Conservation (phyloP, 2,113 vertebrate species). For the Circaetus cinerascens region DNA sequence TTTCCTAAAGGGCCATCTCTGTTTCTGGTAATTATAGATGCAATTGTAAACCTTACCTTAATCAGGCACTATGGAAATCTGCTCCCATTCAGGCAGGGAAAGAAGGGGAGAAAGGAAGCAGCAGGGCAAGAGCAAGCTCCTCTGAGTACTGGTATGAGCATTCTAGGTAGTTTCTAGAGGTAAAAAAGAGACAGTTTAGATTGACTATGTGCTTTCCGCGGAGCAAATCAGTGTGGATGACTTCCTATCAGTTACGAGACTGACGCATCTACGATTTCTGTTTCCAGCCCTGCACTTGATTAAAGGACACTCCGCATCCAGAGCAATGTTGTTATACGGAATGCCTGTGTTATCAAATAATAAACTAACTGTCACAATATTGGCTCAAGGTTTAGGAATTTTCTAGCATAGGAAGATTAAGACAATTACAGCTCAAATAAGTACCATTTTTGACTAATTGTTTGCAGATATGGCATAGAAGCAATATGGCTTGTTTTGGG, state of each 20-base stretch:
- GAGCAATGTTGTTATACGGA: conserved; percentile 59
- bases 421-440: conserved; percentile 76
- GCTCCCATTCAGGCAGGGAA: not conserved
- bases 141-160: not conserved
- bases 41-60: not conserved
- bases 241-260: not conserved
- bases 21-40: not conserved
- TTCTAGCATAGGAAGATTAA: conserved; percentile 75
- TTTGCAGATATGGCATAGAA: conserved; percentile 74
- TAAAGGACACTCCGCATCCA: not conserved
- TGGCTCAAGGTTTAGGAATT: conserved; percentile 68
- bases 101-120: not conserved
- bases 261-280: not conserved
- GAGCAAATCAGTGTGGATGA: not conserved
- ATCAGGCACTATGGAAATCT: not conserved
- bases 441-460: conserved; percentile 80
- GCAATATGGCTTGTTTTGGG: not conserved
- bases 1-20: not conserved
- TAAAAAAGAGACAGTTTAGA: not conserved
- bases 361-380: conserved; percentile 81
- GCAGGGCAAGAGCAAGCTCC: not conserved
- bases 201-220: not conserved
- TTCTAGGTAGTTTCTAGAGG: not conserved
- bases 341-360: conserved; percentile 76
- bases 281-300: not conserved